Percentiles rank a stretch among this genome's conserved stretches.
Conservation (phyloP, 2,113 vertebrate species). For the Malurus melanocephalus region DNA sequence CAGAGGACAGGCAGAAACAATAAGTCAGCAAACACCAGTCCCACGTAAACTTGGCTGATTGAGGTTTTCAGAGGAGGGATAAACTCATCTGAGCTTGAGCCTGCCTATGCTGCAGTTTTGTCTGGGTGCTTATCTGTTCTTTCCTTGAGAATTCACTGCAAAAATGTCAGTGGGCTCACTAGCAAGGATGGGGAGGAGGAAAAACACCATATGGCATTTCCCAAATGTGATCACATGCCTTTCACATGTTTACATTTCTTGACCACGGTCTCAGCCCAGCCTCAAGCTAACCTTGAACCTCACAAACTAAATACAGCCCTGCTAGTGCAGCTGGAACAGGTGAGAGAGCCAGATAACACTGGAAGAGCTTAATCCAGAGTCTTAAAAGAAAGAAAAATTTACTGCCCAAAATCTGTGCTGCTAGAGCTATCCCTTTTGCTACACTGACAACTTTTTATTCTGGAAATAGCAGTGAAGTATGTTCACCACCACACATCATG, state of each 20-base stretch:
- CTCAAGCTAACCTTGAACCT: constrained; percentile 40
- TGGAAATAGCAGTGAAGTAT: not conserved
- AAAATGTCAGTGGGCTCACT: not conserved
- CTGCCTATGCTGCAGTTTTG: not conserved
- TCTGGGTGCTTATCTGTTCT: not conserved
- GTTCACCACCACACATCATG: not conserved
- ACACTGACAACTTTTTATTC: not conserved
- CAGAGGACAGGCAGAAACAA: not conserved
- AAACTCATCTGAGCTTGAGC: not conserved
- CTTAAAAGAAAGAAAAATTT: not conserved
- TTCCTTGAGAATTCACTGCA: not conserved
- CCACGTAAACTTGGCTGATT: not conserved
- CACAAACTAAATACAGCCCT: not conserved
- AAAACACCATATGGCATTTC: constrained; percentile 3
- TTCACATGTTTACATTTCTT: constrained; percentile 31
- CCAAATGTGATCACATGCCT: not conserved
- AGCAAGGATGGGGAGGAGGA: not conserved
- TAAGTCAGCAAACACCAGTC: not conserved
- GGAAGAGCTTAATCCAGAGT: not conserved
- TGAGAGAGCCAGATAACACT: constrained; percentile 6
- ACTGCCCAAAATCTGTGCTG: not conserved
- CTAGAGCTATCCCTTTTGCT: not conserved
- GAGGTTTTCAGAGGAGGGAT: not conserved
- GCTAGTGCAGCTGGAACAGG: constrained; percentile 9
- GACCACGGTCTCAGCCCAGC: not conserved